Conservation (phyloP, 2,888 invertebrate species). For the Hirtodrosophila histrioides region DNA sequence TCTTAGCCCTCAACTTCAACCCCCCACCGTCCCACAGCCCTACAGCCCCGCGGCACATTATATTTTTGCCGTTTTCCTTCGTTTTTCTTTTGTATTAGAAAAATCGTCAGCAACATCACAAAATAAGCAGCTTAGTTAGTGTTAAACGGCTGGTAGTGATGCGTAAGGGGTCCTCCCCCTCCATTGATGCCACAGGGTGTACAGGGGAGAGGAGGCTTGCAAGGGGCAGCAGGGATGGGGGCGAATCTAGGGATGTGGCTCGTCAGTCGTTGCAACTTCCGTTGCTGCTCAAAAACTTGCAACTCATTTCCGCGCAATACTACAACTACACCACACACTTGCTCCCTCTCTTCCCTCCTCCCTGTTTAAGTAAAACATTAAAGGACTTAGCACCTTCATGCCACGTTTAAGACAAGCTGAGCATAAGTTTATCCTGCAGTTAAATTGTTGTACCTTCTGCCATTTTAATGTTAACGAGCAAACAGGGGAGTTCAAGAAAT, state of each 20-base stretch:
- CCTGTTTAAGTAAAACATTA: no score
- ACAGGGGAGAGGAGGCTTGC: no score
- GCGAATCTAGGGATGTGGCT: no score
- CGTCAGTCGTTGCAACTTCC: no score
- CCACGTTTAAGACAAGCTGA: no score
- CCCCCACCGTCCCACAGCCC: constrained; percentile 6
- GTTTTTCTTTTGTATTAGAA: constrained; percentile 55
- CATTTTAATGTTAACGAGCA: no score
- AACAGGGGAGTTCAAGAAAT: no score
- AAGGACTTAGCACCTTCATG: no score
- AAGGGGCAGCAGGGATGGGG: background rate
- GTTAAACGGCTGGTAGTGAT: constrained; percentile 71
- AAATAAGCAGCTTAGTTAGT: constrained; percentile 73
- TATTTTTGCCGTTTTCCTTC: constrained; percentile 41
- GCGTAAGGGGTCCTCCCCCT: constrained; percentile 22
- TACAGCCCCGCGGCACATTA: constrained; percentile 50
- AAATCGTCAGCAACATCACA: constrained; percentile 44
- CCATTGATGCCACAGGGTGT: background rate
- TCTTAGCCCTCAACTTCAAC: constrained; percentile 24
- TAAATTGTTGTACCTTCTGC: no score
- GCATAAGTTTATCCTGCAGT: no score
- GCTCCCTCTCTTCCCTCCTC: no score
- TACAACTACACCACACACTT: no score
- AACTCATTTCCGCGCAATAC: constrained; percentile 18
- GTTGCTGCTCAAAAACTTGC: constrained; percentile 5